A percentile compares a stretch with the other conserved stretches of the same genome.
These are phyloP conservation scores for Oligia strigilis DNA, from an alignment of 2,888 invertebrate species.

Conservation along the genomic window DNA sequence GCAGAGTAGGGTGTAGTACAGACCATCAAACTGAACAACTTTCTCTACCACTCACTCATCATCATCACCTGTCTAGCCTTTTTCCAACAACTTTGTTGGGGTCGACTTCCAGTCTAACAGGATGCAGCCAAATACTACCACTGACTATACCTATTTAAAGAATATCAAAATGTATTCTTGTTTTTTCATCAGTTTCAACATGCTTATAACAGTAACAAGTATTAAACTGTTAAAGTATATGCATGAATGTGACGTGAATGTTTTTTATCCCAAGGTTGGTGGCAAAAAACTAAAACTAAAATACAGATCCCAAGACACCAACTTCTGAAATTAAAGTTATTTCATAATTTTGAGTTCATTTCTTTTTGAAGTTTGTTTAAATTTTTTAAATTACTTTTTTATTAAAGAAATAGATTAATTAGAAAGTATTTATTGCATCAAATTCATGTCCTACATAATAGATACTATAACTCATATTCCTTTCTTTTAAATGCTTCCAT, in stretches of 20 bases:
- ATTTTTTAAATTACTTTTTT: too few species aligned
- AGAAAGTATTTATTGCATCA: not conserved
- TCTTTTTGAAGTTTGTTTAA: too few species aligned
- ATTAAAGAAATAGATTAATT: not conserved
- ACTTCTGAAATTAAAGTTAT: too few species aligned
- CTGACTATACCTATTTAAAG: not conserved
- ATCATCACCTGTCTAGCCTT: not conserved
- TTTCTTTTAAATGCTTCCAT: slow-evolving; percentile 41
- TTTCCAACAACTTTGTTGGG: not conserved
- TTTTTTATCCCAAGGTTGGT: too few species aligned
- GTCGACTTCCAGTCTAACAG: not conserved
- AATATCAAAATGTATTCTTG: too few species aligned
- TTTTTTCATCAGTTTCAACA: not conserved
- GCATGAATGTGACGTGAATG: not conserved
- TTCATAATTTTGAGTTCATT: too few species aligned
- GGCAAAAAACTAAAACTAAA: too few species aligned
- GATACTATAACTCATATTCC: slow-evolving; percentile 16
- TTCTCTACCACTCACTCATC: not conserved
- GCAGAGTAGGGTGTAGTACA: not conserved
- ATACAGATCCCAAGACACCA: too few species aligned
- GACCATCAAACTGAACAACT: not conserved
- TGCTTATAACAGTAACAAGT: not conserved
- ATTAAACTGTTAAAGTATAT: not conserved
- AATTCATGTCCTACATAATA: not conserved
- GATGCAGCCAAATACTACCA: too few species aligned